phyloP scores from a whole-genome alignment of 2,888 invertebrate species.

The Lasioglossum zephyrum region DNA sequence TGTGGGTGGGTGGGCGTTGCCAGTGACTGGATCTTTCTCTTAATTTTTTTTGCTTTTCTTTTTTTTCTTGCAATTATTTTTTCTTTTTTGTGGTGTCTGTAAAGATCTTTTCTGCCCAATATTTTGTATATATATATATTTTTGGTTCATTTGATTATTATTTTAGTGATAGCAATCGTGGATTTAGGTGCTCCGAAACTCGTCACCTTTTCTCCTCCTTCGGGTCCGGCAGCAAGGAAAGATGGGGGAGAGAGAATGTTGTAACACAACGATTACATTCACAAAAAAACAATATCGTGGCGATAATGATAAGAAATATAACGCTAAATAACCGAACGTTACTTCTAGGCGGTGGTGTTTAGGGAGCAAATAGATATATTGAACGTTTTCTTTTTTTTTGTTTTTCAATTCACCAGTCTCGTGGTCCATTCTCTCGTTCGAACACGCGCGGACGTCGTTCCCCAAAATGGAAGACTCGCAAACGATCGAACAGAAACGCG shows the following conservation, averaged over 20 bases:
- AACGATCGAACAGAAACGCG: not conserved
- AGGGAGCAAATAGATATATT: slow-evolving; percentile 83
- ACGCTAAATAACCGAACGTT: slow-evolving; percentile 82
- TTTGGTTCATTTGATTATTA: slow-evolving; percentile 17
- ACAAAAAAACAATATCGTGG: slow-evolving; percentile 82
- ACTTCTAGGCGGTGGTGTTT: slow-evolving; percentile 81
- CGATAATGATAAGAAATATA: slow-evolving; percentile 81
- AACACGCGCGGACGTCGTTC: slow-evolving; percentile 1
- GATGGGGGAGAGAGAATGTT: slow-evolving; percentile 83
- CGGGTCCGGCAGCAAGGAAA: slow-evolving; percentile 84
- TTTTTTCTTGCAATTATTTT: slow-evolving; percentile 61
- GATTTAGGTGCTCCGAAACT: slow-evolving; percentile 85
- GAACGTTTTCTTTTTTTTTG: not conserved
- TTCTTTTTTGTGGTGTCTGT: slow-evolving; percentile 39
- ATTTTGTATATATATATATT: slow-evolving; percentile 33
- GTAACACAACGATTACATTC: slow-evolving; percentile 85
- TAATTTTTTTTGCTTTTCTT: slow-evolving; percentile 58
- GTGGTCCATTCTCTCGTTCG: not conserved
- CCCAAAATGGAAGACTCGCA: not conserved
- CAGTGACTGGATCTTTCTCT: slow-evolving; percentile 77
- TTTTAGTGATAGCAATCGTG: slow-evolving; percentile 81
- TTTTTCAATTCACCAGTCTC: not conserved
- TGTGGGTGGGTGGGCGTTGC: slow-evolving; percentile 77
- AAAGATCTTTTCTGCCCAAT: slow-evolving; percentile 48
- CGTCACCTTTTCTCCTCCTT: slow-evolving; percentile 89